A percentile compares a stretch with the other conserved stretches of the same genome.
Conservation (phyloP, 1,140 invertebrate species). For the Gerris buenoi region DNA sequence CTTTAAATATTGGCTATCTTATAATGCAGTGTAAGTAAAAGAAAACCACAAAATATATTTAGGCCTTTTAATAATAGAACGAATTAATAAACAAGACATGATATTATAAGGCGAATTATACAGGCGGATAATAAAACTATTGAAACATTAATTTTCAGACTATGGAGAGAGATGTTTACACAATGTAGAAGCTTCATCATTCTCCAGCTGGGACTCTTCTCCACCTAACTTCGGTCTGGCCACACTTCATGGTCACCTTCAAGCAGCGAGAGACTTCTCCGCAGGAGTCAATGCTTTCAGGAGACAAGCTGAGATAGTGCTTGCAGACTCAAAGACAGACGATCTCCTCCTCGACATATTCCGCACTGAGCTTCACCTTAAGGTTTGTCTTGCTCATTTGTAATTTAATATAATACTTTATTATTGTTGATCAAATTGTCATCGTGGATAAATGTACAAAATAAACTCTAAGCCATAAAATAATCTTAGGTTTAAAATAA, state of each 20-base stretch:
- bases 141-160: background rate
- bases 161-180: background rate
- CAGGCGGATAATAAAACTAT: too few species aligned
- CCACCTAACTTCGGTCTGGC: constrained; percentile 49
- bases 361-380: constrained; percentile 69
- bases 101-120: too few species aligned
- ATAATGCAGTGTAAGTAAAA: too few species aligned
- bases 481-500: too few species aligned
- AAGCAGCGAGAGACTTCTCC: constrained; percentile 45
- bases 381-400: constrained; percentile 23
- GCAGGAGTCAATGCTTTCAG: constrained; percentile 46
- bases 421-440: too few species aligned
- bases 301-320: constrained; percentile 55
- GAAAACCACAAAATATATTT: too few species aligned
- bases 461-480: too few species aligned
- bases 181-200: constrained; percentile 27
- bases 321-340: constrained; percentile 49
- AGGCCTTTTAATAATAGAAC: too few species aligned
- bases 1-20: too few species aligned
- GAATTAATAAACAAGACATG: too few species aligned
- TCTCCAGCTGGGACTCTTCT: constrained; percentile 51
- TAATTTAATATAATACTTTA: too few species aligned
- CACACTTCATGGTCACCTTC: constrained; percentile 48
- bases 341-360: constrained; percentile 61
- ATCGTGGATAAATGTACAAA: too few species aligned